Conservation (phyloP, 2,113 vertebrate genomes). For the Heptranchias perlo region DNA sequence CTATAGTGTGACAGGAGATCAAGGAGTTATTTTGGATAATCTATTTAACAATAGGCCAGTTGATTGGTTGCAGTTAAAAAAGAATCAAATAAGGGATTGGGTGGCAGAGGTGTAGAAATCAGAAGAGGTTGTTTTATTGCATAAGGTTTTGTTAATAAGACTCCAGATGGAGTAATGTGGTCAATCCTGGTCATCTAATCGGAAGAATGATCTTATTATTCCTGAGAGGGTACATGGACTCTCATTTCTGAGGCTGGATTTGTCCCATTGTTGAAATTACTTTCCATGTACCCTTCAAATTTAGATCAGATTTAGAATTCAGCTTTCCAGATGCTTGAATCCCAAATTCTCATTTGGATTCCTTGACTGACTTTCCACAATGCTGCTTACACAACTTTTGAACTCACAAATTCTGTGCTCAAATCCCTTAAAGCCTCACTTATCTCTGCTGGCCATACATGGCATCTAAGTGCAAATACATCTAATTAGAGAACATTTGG, state of each 20-base stretch:
- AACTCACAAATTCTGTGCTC: neutral
- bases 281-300: neutral
- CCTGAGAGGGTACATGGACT: neutral
- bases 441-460: neutral
- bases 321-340: neutral
- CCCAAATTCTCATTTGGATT: neutral
- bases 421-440: neutral
- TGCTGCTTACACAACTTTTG: neutral
- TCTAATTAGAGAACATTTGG: neutral
- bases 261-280: neutral
- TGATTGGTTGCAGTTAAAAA: neutral
- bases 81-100: neutral
- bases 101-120: neutral
- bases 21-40: neutral
- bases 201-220: neutral
- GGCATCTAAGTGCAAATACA: neutral
- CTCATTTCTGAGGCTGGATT: neutral
- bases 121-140: neutral
- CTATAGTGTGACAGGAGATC: neutral
- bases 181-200: neutral
- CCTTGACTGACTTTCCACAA: neutral
- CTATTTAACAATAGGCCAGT: neutral
- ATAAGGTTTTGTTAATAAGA: neutral
- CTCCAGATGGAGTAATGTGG: neutral
- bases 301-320: neutral